phyloP scores from a whole-genome alignment of 2,797 vertebrate species.

The Epinephelus malabaricus region DNA sequence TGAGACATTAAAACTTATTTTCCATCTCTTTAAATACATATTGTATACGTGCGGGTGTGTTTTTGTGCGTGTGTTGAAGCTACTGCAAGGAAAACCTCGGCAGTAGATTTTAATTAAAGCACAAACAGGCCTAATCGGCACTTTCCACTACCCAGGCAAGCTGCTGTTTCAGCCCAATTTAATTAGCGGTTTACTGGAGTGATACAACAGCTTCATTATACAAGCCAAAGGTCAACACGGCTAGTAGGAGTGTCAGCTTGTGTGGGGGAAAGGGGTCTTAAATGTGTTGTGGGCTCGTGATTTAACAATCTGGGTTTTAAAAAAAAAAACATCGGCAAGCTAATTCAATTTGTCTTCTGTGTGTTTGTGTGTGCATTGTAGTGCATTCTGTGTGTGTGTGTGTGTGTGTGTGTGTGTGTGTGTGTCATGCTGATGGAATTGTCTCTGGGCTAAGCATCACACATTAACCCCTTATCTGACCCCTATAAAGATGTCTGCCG shows the following conservation, averaged over 20 bases:
- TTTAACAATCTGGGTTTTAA: constrained; percentile 64
- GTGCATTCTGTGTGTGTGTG: constrained; percentile 16
- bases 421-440: constrained; percentile 54
- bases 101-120: constrained; percentile 84
- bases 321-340: constrained; percentile 29
- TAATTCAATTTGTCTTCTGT: constrained; percentile 72
- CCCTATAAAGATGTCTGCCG: constrained; percentile 79
- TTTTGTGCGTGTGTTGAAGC: constrained; percentile 35
- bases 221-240: constrained; percentile 81
- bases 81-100: constrained; percentile 56
- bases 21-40: constrained; percentile 39
- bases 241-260: constrained; percentile 65
- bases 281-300: constrained; percentile 68
- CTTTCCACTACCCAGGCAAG: constrained; percentile 73
- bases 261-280: constrained; percentile 55
- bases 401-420: constrained; percentile 29
- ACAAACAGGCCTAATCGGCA: constrained; percentile 82
- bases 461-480: constrained; percentile 84
- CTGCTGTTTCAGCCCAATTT: constrained; percentile 85
- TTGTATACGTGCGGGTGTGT: constrained; percentile 6
- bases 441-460: constrained; percentile 62
- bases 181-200: constrained; percentile 84
- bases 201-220: constrained; percentile 84
- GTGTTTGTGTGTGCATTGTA: constrained; percentile 20
- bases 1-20: neutral